phyloP scores from a whole-genome alignment of 2,113 vertebrate species.

The Lanius collurio region DNA sequence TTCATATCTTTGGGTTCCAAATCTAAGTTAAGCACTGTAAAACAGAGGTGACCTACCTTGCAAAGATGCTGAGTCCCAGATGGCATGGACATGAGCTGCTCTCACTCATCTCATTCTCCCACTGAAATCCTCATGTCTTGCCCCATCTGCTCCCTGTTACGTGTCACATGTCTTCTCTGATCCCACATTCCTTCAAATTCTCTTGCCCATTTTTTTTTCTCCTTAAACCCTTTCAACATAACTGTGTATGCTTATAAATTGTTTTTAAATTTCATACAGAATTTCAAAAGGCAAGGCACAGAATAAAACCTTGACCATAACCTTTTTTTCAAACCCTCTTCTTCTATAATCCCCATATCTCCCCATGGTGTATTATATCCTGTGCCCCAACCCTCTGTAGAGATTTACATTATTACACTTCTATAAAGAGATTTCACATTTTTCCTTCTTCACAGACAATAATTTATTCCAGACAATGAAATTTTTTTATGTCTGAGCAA shows the following conservation, averaged over 20 bases:
- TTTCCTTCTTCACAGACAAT: background rate
- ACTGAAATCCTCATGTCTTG: background rate
- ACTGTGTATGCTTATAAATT: background rate
- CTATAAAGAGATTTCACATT: background rate
- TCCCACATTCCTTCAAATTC: background rate
- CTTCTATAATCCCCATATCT: background rate
- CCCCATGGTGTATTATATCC: background rate
- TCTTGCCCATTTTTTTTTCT: background rate
- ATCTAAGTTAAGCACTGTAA: background rate
- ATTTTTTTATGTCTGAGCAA: background rate
- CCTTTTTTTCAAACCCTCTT: background rate
- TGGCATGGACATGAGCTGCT: background rate
- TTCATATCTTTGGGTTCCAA: background rate
- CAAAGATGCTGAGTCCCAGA: background rate
- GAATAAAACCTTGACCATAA: background rate
- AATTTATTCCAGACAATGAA: background rate
- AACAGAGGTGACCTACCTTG: background rate
- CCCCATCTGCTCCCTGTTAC: background rate
- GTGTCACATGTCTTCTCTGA: background rate
- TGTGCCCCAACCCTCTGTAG: background rate
- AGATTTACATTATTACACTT: background rate
- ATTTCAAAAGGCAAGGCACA: background rate
- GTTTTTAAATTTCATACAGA: background rate
- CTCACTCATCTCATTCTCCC: background rate
- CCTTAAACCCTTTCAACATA: background rate